Conservation (phyloP, 2,888 invertebrate genomes). For the Nasonovia ribisnigri region DNA sequence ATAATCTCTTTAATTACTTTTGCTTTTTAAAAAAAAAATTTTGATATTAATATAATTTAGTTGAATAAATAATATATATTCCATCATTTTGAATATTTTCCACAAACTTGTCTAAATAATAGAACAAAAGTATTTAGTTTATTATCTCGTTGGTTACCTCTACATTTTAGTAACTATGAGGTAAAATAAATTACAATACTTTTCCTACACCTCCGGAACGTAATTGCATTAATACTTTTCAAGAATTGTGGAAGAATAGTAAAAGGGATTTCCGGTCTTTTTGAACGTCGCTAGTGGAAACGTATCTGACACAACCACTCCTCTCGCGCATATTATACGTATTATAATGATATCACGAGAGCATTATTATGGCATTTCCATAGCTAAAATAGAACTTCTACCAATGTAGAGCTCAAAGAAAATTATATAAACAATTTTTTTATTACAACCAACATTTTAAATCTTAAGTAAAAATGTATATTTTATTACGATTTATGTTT, state of each 20-base stretch:
- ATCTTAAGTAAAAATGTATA: background rate
- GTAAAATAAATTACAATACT: slow-evolving; percentile 47
- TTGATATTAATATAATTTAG: background rate
- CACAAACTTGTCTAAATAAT: background rate
- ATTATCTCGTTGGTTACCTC: background rate
- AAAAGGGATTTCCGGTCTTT: slow-evolving; percentile 58
- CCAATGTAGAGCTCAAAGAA: background rate
- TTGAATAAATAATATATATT: background rate
- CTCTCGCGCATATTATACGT: slow-evolving; percentile 7
- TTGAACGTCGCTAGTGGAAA: slow-evolving; percentile 7
- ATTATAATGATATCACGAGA: slow-evolving; percentile 11
- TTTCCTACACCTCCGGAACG: slow-evolving; percentile 44
- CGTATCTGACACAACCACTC: slow-evolving; percentile 11
- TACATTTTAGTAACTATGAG: background rate
- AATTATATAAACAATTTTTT: slow-evolving; percentile 24
- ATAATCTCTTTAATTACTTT: background rate
- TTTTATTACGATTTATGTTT: background rate
- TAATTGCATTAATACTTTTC: slow-evolving; percentile 39
- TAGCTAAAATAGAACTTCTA: slow-evolving; percentile 45
- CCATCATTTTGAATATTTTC: background rate
- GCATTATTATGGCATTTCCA: slow-evolving; percentile 44
- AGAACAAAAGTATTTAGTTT: background rate
- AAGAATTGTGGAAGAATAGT: slow-evolving; percentile 12
- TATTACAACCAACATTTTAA: background rate
- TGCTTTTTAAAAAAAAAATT: background rate